phyloP scores from a whole-genome alignment of 2,797 vertebrate species.

The Phalloptychus januarius region DNA sequence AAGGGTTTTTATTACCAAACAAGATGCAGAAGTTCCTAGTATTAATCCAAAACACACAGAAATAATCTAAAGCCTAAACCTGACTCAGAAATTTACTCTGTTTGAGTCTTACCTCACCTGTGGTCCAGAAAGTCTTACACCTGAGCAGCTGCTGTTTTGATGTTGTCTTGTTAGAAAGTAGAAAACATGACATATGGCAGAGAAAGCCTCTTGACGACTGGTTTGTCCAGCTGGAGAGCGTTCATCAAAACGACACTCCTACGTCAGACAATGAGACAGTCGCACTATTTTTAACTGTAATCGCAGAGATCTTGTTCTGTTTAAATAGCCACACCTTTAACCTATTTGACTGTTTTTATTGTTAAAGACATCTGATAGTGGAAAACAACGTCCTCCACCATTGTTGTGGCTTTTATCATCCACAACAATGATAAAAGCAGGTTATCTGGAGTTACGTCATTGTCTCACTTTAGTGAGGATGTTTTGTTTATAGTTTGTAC shows the following conservation, averaged over 20 bases:
- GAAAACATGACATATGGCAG: background rate
- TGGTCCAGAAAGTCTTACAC: background rate
- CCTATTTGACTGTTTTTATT: background rate
- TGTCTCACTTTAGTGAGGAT: background rate
- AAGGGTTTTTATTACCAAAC: background rate
- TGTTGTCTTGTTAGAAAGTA: no score
- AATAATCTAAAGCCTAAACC: background rate
- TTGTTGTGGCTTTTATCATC: background rate
- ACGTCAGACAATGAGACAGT: background rate
- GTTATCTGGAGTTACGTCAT: background rate
- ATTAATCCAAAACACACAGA: background rate
- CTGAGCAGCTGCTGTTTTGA: background rate
- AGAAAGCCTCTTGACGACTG: background rate
- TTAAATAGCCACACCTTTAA: background rate
- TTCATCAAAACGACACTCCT: background rate
- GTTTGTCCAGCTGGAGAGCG: background rate
- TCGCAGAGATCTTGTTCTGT: background rate
- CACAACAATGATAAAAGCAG: background rate
- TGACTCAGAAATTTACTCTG: background rate
- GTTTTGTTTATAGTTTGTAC: background rate
- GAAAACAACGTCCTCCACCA: background rate
- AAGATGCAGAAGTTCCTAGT: background rate
- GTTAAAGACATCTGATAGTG: background rate
- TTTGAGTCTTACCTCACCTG: background rate
- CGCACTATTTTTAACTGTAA: background rate